Evolutionary conservation across 2,797 vertebrate genomes (phyloP), one percentile per base, ranked within the genome.

Genomic region (Otolemur crassicaudatus): DNA sequence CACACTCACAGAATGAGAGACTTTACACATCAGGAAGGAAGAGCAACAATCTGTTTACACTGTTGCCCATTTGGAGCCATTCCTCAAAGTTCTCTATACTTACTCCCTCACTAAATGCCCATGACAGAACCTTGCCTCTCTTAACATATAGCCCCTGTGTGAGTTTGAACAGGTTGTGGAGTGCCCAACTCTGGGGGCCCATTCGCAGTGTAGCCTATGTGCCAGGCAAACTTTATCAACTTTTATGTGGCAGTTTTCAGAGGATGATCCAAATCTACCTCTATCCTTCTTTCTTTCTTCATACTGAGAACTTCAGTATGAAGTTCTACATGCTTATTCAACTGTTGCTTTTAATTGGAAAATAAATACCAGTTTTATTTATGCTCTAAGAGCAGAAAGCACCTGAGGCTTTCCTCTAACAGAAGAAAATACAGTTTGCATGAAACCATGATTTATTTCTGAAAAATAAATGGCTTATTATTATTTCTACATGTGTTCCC

Each of bases 291-390:
- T 84, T 82, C 14, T 49, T 83, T 17, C 53, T 67, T 69, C 5
- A 40, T 40, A 40, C 40, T 40, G 40, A 40, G 5, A 40, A 40
- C 40, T 40, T 40, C 40, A 40, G 63, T 8, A 12, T 27, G 2
- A 79, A 49, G 14, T 34, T 93, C 56, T 72, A 63, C 16, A 19
- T 92, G 20, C 31, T 82, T 91, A 65, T 9, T 13, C 13, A 85
- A 34, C 22, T 72, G 34, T 81, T 69, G 46, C 17, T 61, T 75
- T 88, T 56, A 85, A 70, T 34, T 72, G 58, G 37, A 82, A 91
- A 88, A 60, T 67, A 94, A 95, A 94, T 20, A 5, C 2, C 2
- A 17, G 89, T 77, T 94, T 73, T 58, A 82, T 63, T 65, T 90
- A 69, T 43, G 27, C 4, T 83, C 8, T 53, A 65, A 89, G 40